A percentile compares a stretch with the other conserved stretches of the same genome.
Evolutionary conservation across 2,113 vertebrate genomes (phyloP).

Genomic region (Trochalopteron elliotii): DNA sequence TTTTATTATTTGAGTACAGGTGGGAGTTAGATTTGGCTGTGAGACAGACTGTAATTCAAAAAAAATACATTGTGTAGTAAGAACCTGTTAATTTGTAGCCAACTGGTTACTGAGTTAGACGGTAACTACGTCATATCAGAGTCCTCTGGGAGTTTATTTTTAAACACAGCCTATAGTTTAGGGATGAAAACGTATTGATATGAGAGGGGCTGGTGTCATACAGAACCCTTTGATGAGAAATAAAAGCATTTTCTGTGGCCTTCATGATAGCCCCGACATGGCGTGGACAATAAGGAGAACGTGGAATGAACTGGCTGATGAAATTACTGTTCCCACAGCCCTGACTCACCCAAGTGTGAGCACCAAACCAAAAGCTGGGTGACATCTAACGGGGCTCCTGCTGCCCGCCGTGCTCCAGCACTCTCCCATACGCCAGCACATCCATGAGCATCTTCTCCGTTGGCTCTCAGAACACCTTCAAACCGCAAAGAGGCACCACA

Average conservation of each 20-base stretch:
- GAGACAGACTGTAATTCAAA: not conserved
- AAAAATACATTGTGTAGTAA: not conserved
- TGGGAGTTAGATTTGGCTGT: not conserved
- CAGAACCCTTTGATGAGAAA: not conserved
- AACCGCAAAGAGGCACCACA: too few relatives aligned
- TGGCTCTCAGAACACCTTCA: not conserved
- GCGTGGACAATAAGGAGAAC: not conserved
- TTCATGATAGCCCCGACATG: rapidly evolving
- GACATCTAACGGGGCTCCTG: not conserved
- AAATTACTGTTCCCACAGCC: not conserved
- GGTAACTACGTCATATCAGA: not conserved
- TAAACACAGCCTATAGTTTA: not conserved
- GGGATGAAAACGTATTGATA: not conserved
- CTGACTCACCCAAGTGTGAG: not conserved
- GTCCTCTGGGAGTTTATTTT: not conserved
- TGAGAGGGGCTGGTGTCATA: not conserved
- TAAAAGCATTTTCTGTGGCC: not conserved
- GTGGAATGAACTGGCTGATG: not conserved
- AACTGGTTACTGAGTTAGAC: not conserved
- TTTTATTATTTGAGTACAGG: not conserved
- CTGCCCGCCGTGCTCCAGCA: not conserved
- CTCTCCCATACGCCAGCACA: rapidly evolving
- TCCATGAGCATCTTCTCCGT: rapidly evolving
- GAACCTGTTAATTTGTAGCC: not conserved
- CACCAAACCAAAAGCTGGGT: not conserved